Percentiles rank a stretch among this genome's conserved stretches.
These are phyloP conservation scores for Argyrosomus japonicus DNA, from an alignment of 2,113 vertebrate genomes.

Conservation along the genomic window DNA sequence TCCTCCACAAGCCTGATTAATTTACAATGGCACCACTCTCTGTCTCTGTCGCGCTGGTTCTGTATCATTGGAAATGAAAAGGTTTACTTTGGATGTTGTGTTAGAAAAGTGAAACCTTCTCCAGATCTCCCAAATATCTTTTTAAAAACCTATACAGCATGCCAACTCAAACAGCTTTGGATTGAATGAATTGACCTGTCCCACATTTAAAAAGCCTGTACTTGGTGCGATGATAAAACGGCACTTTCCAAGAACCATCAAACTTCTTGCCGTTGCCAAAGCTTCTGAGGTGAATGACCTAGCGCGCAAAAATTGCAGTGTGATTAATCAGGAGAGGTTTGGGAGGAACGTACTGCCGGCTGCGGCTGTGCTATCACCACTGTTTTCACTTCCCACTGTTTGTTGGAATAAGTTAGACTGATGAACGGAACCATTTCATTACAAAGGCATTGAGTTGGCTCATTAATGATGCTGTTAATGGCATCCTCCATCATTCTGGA, in stretches of 20 bases:
- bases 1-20: constrained; percentile 72
- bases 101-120: constrained; percentile 76
- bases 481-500: constrained; percentile 75
- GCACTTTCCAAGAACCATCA: constrained; percentile 74
- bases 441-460: constrained; percentile 67
- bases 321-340: constrained; percentile 72
- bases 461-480: constrained; percentile 79
- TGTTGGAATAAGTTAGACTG: constrained; percentile 66
- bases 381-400: constrained; percentile 70
- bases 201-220: constrained; percentile 57
- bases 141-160: constrained; percentile 65
- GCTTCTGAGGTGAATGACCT: constrained; percentile 74
- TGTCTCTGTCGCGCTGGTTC: constrained; percentile 60
- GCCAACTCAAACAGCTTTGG: constrained; percentile 82
- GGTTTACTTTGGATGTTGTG: constrained; percentile 80
- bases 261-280: constrained; percentile 64
- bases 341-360: constrained; percentile 48
- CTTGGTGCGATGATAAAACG: constrained; percentile 77
- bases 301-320: constrained; percentile 61
- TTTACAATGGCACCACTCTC: constrained; percentile 70
- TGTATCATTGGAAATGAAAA: constrained; percentile 79
- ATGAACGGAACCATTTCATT: constrained; percentile 73
- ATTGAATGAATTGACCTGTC: constrained; percentile 79
- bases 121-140: constrained; percentile 75
- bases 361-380: constrained; percentile 55